Base-by-base conservation (phyloP, 1,140 invertebrate species). In the Brachionus rubens region DNA sequence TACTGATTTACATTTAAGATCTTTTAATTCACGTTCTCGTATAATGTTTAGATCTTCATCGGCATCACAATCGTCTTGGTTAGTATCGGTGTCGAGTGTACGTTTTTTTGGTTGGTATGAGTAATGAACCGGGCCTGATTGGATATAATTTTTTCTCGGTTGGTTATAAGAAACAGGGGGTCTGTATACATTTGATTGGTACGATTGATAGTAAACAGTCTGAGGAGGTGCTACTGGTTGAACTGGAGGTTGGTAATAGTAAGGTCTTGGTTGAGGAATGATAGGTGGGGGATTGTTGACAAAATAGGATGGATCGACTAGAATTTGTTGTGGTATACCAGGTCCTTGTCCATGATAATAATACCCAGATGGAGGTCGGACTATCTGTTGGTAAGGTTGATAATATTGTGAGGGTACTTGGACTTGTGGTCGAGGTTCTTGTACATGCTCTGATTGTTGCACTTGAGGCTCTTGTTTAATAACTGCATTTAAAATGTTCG, bases 1-100 rank as follows among this genome's bases (percentile, higher is more conserved):
- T 4, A 72, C 28, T 33, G 68, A 72, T 26, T 72, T 72, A 16
- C 21, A 72, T 24, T 72, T 72, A 1, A 72, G 9, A 3, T 72
- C 68, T 3, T 40, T 48, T 0, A 72, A 46, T 33, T 72, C 68
- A 14, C 46, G 12, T 54, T 72, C 68, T 1, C 68, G 12, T n/a
- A 72, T 72, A 24, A 72, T 36, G 50, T 54, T 54, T 14, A 72
- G 36, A 36, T 72, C 68, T 40, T 72, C 21, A 41, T 72, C 68
- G 68, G 16, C 24, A 33, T 72, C 68, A 24, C 33, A 33, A 30
- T 72, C 68, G 19, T 72, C 68, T 2, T 16, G 36, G 2, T 21
- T 19, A 1, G 9, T 3, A 21, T 43, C 28, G 3, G 9, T 16
- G 26, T 50, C 28, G 3, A 0, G n/a, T 46, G 12, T 0, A 6